phyloP scores from a whole-genome alignment of 2,888 invertebrate species.

The Dioctria linearis region DNA sequence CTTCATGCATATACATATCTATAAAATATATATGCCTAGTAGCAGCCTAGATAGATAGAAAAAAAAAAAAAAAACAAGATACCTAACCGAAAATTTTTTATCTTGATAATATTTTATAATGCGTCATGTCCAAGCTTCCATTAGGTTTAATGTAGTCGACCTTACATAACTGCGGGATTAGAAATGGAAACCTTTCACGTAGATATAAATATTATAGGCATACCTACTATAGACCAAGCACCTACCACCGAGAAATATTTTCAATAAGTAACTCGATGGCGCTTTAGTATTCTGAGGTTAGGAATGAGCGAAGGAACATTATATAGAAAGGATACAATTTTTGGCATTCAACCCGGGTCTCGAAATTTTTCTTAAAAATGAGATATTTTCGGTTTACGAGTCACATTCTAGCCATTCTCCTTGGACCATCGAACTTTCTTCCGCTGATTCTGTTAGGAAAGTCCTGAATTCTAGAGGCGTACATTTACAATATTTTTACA shows the following conservation, averaged over 20 bases:
- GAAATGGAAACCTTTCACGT: slow-evolving; percentile 43
- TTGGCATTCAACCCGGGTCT: slow-evolving; percentile 36
- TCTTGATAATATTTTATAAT: slow-evolving; percentile 36
- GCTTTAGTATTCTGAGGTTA: background rate
- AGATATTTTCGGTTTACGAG: slow-evolving; percentile 46
- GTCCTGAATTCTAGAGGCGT: slow-evolving; percentile 16
- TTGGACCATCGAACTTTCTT: background rate
- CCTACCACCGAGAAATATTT: slow-evolving; percentile 31
- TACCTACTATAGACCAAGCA: background rate
- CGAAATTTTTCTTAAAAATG: slow-evolving; percentile 42
- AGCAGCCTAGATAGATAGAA: background rate
- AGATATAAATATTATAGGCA: background rate
- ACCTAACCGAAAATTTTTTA: slow-evolving; percentile 14
- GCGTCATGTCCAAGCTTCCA: slow-evolving; percentile 43
- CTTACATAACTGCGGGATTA: slow-evolving; percentile 20
- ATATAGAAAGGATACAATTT: slow-evolving; percentile 18
- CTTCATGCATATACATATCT: too few relatives aligned
- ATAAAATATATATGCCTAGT: too few relatives aligned
- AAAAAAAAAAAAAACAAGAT: background rate
- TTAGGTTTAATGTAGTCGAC: slow-evolving; percentile 42
- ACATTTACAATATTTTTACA: slow-evolving; percentile 44
- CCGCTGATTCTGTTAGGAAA: background rate
- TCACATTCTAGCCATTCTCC: slow-evolving; percentile 34
- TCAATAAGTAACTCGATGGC: slow-evolving; percentile 46
- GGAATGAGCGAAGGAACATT: background rate